Percentiles rank a stretch among this genome's conserved stretches.
Conservation (phyloP, 2,888 invertebrate genomes). For the Meliscaeva auricollis region DNA sequence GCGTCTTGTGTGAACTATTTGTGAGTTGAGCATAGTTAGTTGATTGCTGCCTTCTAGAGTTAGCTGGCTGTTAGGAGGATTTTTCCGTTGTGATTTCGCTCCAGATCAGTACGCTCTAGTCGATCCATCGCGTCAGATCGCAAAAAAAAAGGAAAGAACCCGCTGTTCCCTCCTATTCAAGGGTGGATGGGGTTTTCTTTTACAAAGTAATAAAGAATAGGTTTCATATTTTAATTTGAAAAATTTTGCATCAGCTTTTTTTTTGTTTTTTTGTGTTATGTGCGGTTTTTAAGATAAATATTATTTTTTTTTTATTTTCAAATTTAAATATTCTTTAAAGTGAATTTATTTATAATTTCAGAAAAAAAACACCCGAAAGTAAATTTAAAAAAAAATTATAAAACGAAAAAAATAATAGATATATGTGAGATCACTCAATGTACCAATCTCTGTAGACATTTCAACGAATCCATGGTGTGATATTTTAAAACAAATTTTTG, state of each 20-base stretch:
- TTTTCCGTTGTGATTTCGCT: conserved; percentile 78
- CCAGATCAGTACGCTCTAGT: conserved; percentile 83
- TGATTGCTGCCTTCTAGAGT: conserved; percentile 84
- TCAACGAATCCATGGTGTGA: conserved; percentile 66
- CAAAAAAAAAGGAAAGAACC: conserved; percentile 76
- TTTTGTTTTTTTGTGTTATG: conserved; percentile 36
- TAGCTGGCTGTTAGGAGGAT: conserved; percentile 80
- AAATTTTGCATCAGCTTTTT: conserved; percentile 26
- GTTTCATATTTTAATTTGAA: conserved; percentile 15
- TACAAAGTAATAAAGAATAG: conserved; percentile 57
- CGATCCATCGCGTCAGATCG: conserved; percentile 83
- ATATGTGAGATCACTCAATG: conserved; percentile 67
- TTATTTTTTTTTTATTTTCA: conserved; percentile 11
- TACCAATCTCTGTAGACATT: conserved; percentile 56
- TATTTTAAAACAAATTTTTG: conserved; percentile 65
- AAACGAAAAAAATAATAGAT: conserved; percentile 31
- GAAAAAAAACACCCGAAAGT: conserved; percentile 47
- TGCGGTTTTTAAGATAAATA: conserved; percentile 26
- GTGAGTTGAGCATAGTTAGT: conserved; percentile 81
- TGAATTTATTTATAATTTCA: conserved; percentile 65
- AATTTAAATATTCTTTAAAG: conserved; percentile 23
- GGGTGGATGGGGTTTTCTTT: conserved; percentile 79
- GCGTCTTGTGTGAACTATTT: conserved; percentile 68
- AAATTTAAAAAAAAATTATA: conserved; percentile 42
- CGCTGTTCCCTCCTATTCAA: conserved; percentile 78